Base-by-base conservation (phyloP, 2,113 vertebrate species). In the Notothenia rossii region DNA sequence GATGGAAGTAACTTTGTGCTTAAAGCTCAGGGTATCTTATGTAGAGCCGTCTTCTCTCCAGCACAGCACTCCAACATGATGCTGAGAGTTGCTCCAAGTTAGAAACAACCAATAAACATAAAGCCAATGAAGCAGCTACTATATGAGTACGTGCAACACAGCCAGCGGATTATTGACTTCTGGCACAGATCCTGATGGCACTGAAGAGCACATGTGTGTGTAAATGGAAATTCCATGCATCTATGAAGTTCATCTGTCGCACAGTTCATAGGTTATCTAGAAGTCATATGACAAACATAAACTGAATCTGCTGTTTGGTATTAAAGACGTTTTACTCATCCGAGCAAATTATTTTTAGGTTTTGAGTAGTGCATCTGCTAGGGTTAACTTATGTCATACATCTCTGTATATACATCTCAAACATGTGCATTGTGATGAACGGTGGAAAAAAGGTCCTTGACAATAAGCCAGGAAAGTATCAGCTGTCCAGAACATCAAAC, bases 141-240 rank as follows among this genome's bases (percentile, higher is more conserved):
- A 72, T 51, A 36, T 59, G 25, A 20, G 58, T 77, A 46, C 1
- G 12, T n/a, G 45, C 51, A 63, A 48, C 20, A 51, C 33, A 63
- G 22, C 15, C 11, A 64, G 18, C 40, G 54, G 74, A 75, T 67
- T 81, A 79, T 63, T 67, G 55, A 76, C 61, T 79, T 72, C 55
- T 75, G 49, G 58, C 72, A 20, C 49, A 29, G 48, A 40, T 53
- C 14, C 18, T 2, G 2, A 11, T 22, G 17, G n/a, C 61, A 62
- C n/a, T 45, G 43, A 61, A 48, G 50, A 79, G 29, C 60, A 48
- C 15, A 53, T 25, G 10, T 0, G 2, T 15, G 22, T n/a, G 49
- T 25, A 74, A 53, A 79, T 11, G 10, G 25, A 50, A 68, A 65
- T 45, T 46, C 36, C 9, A 65, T 40, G 1, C 0, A 59, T 69